Evolutionary conservation across 2,888 invertebrate genomes (phyloP), one percentile per base, ranked within the genome.

Genomic region (Lysandra bellargus): DNA sequence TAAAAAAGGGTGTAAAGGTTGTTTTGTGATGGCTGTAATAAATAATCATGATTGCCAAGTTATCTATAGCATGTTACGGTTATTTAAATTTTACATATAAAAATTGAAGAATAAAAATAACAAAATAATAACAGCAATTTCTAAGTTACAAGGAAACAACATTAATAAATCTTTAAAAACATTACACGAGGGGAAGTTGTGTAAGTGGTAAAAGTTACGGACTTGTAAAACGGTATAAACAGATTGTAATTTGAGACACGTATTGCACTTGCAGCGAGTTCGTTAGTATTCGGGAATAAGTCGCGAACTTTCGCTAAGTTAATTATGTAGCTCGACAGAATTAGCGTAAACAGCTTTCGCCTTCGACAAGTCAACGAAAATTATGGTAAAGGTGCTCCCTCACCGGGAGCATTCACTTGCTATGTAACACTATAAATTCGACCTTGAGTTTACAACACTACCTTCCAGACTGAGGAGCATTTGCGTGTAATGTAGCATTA

Each of bases 261-360:
- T 87, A 82, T 84, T 86, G 86, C 86, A 87, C 85, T 89, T 88
- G 88, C 87, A 86, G 83, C 82, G 87, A 90, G 87, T 89, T 89
- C 85, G 87, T 91, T 91, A 90, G 89, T 85, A 85, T 85, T 82
- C 85, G 86, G 85, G 86, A 87, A 87, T 89, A 89, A 89, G 89
- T 88, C 87, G 85, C 84, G 80, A 88, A 90, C 86, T 91, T 89
- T 85, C 82, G 81, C 84, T 79, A 78, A 81, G 81, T 82, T 81
- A 82, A 83, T 84, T 84, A 83, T 82, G 82, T 82, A 79, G 80
- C 78, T 77, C 79, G 79, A 79, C 78, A 81, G 75, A 82, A 81
- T 83, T 81, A 81, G 80, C 80, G 78, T 81, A 80, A 81, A 80
- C 80, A 79, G 57, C 57, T 74, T 69, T 64, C 79, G 53, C 79